Conservation (phyloP, 2,797 vertebrate genomes). For the Arctocebus calabarensis region DNA sequence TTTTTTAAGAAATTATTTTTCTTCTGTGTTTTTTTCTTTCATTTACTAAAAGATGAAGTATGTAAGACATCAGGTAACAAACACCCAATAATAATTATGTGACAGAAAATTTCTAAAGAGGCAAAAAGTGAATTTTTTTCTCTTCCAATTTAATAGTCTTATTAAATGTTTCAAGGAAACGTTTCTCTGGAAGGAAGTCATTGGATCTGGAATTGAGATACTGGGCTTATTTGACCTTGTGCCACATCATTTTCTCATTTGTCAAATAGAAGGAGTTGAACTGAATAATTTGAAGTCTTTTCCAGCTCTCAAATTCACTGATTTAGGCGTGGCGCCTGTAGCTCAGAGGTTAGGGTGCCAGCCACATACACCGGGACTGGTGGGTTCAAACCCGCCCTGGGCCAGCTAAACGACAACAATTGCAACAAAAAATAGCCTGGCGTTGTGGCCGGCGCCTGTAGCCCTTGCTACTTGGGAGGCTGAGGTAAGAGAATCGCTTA, state of each 20-base stretch:
- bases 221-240: neutral
- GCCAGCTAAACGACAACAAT: too few relatives aligned
- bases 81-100: neutral
- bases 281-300: neutral
- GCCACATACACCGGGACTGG: too few relatives aligned
- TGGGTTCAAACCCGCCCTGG: too few relatives aligned
- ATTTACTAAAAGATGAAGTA: neutral
- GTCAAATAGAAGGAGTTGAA: neutral
- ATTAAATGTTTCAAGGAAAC: neutral
- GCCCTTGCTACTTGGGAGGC: too few relatives aligned
- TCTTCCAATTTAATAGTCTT: slow-evolving; percentile 11
- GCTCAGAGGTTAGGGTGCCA: too few relatives aligned
- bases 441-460: too few relatives aligned
- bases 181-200: neutral
- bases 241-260: neutral
- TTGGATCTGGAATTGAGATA: slow-evolving; percentile 13
- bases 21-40: neutral
- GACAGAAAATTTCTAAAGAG: neutral
- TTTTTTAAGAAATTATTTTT: slow-evolving; percentile 45
- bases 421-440: too few relatives aligned
- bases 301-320: neutral
- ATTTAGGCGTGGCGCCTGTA: neutral
- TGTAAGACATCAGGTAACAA: slow-evolving; percentile 40
- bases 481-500: too few relatives aligned
- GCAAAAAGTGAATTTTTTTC: neutral